Conservation (phyloP, 2,113 vertebrate species). For the Connochaetes taurinus region DNA sequence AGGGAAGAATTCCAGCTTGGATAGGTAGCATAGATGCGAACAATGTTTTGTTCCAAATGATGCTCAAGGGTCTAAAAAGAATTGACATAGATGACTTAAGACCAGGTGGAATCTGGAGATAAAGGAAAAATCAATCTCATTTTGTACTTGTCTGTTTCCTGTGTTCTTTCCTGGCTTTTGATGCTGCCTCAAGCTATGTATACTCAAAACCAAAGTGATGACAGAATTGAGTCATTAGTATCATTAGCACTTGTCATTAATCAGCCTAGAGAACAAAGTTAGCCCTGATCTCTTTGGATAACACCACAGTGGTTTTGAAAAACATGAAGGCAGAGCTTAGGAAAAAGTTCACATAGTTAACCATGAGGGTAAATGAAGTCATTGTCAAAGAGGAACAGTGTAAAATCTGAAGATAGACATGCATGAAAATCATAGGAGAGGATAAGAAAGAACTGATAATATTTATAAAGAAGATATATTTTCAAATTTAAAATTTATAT, state of each 20-base stretch:
- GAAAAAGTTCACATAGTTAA: not conserved
- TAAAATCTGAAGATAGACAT: not conserved
- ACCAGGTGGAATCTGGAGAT: not conserved
- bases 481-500: not conserved
- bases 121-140: not conserved
- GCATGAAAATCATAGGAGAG: not conserved
- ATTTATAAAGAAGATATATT: not conserved
- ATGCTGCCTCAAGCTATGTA: not conserved
- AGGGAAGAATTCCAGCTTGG: not conserved
- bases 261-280: not conserved
- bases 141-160: not conserved
- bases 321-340: not conserved
- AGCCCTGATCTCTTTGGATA: not conserved
- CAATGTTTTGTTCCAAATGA: not conserved
- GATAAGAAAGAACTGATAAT: not conserved
- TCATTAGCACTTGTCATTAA: slow-evolving; percentile 32
- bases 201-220: not conserved
- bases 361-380: not conserved
- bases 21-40: not conserved
- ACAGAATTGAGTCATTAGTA: slow-evolving; percentile 6
- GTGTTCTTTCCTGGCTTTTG: not conserved
- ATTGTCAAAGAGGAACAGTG: not conserved
- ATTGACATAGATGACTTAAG: not conserved
- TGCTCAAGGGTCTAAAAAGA: not conserved
- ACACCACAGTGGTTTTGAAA: not conserved